These are phyloP conservation scores for Drosophila teissieri DNA, from an alignment of 1,140 invertebrate species.

Conservation along the genomic window DNA sequence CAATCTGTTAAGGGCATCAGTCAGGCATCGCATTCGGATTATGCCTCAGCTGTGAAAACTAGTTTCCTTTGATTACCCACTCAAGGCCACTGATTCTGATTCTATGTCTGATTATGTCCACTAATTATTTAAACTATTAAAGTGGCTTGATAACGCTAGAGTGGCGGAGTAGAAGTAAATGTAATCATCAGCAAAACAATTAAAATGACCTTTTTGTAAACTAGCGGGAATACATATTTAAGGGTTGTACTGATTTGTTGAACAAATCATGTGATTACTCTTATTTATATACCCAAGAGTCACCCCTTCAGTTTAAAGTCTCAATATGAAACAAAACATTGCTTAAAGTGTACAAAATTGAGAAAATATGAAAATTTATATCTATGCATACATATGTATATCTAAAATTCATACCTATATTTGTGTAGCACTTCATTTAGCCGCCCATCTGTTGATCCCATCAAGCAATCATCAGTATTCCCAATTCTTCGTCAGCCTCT, in stretches of 20 bases:
- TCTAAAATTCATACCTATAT: too few relatives aligned
- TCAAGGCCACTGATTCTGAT: slow-evolving; percentile 4
- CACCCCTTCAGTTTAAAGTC: too few relatives aligned
- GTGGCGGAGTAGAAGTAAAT: too few relatives aligned
- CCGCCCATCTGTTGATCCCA: slow-evolving; percentile 4
- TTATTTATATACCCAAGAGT: too few relatives aligned
- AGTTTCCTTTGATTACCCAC: slow-evolving; percentile 16
- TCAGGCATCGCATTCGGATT: slow-evolving; percentile 22
- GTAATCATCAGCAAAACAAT: too few relatives aligned
- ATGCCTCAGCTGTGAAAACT: slow-evolving; percentile 16
- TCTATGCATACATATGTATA: too few relatives aligned
- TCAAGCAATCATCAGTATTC: slow-evolving; percentile 29
- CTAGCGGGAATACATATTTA: neutral
- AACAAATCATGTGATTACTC: neutral
- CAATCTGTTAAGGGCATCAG: slow-evolving; percentile 31
- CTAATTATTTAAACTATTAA: slow-evolving; percentile 1
- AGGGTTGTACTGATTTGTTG: too few relatives aligned
- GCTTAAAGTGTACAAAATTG: too few relatives aligned
- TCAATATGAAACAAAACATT: too few relatives aligned
- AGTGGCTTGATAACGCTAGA: neutral
- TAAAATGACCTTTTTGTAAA: neutral
- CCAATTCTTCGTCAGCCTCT: neutral
- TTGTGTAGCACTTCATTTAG: neutral
- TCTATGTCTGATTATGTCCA: neutral
- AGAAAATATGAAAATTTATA: too few relatives aligned